phyloP scores from a whole-genome alignment of 2,113 vertebrate genomes.

The Eleginops maclovinus region DNA sequence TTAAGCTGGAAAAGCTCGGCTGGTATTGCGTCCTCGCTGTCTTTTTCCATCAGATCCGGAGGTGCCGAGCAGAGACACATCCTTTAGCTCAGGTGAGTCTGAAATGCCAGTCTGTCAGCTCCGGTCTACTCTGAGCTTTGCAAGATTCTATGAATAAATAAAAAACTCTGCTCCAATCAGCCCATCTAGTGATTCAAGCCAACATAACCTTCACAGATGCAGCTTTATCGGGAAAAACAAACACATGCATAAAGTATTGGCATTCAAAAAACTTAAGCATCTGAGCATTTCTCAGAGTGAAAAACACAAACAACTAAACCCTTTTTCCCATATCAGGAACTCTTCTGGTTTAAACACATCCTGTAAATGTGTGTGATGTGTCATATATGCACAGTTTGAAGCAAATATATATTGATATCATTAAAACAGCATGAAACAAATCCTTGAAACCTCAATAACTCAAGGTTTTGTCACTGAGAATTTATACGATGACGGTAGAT shows the following conservation, averaged over 20 bases:
- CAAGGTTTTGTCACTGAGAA: not conserved
- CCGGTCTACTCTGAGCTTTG: constrained; percentile 41
- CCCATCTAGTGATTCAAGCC: constrained; percentile 9
- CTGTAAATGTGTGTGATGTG: not conserved
- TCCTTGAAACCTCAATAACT: not conserved
- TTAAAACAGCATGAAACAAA: too few species aligned
- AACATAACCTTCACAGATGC: constrained; percentile 18
- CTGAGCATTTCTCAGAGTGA: not conserved
- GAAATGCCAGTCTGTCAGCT: constrained; percentile 74
- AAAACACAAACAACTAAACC: not conserved
- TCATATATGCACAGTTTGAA: not conserved
- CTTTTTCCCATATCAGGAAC: not conserved
- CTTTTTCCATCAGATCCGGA: constrained; percentile 49
- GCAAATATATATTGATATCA: too few species aligned
- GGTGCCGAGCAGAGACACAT: constrained; percentile 37
- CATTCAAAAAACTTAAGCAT: not conserved
- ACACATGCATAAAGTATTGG: not conserved
- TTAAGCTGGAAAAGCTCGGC: constrained; percentile 65
- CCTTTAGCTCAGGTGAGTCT: constrained; percentile 58
- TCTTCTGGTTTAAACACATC: not conserved
- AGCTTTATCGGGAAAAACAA: constrained; percentile 11
- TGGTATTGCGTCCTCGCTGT: constrained; percentile 40
- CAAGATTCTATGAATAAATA: not conserved
- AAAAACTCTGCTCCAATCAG: constrained; percentile 22
- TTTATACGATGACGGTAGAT: not conserved